phyloP scores from a whole-genome alignment of 2,888 invertebrate species.

The Tenthredo scrophulariae region DNA sequence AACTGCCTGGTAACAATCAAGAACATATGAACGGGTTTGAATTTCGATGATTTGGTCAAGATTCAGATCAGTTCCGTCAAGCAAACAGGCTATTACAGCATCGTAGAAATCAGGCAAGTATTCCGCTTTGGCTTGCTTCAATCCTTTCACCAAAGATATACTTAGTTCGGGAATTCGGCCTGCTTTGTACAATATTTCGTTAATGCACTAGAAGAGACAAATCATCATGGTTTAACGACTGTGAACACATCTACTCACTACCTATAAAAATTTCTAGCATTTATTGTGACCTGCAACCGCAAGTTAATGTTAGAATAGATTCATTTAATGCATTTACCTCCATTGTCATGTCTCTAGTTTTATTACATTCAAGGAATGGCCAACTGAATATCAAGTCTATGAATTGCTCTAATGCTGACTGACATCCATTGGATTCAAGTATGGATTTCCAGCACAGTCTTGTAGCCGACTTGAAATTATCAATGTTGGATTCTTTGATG shows the following conservation, averaged over 20 bases:
- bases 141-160: conserved; percentile 62
- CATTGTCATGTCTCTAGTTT: conserved; percentile 57
- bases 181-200: conserved; percentile 65
- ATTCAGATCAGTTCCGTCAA: conserved; percentile 68
- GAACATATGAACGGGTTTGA: conserved; percentile 24
- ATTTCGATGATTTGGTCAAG: conserved; percentile 55
- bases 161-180: conserved; percentile 65
- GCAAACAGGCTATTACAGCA: conserved; percentile 65
- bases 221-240: background rate
- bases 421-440: conserved; percentile 77
- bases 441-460: conserved; percentile 71
- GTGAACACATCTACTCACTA: background rate
- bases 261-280: background rate
- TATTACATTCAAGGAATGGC: conserved; percentile 60
- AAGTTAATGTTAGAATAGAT: background rate
- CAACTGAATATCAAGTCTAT: conserved; percentile 63
- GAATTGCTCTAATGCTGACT: conserved; percentile 68
- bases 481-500: conserved; percentile 57
- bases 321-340: conserved; percentile 61
- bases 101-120: conserved; percentile 62
- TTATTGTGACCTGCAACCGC: background rate
- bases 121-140: conserved; percentile 55
- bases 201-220: conserved; percentile 61
- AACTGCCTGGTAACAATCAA: conserved; percentile 6
- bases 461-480: conserved; percentile 61